Evolutionary conservation across 2,888 invertebrate genomes (phyloP).

Genomic region (Diarsia mendica): DNA sequence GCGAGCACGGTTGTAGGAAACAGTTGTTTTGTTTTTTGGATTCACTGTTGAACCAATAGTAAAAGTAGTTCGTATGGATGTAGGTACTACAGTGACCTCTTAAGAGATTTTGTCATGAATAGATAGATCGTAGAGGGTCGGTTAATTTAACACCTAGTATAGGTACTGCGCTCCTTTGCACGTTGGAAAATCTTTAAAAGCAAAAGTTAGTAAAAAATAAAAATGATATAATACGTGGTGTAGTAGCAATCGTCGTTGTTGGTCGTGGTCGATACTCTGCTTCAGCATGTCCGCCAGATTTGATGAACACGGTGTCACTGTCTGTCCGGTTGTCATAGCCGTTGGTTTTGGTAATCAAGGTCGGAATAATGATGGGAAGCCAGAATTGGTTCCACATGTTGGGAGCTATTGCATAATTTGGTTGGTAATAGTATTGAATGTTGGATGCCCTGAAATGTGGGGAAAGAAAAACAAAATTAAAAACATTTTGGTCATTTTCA

Average conservation of each 20-base stretch:
- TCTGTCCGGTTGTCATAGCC: constrained; percentile 51
- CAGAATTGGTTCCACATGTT: constrained; percentile 52
- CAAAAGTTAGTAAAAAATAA: too few relatives aligned
- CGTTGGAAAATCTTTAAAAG: too few relatives aligned
- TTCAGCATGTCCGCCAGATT: constrained; percentile 75
- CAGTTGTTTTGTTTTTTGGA: too few relatives aligned
- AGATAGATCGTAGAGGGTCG: too few relatives aligned
- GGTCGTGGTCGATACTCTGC: constrained; percentile 37
- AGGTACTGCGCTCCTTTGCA: too few relatives aligned
- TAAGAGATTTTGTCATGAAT: too few relatives aligned
- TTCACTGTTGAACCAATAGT: too few relatives aligned
- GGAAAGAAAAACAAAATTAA: neutral
- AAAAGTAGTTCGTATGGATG: too few relatives aligned
- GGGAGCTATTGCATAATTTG: neutral
- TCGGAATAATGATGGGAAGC: constrained; percentile 58
- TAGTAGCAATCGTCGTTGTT: neutral
- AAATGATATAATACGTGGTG: neutral
- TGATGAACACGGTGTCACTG: constrained; percentile 71
- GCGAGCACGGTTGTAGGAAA: too few relatives aligned
- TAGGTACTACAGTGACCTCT: too few relatives aligned
- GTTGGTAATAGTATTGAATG: neutral
- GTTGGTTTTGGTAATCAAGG: constrained; percentile 49
- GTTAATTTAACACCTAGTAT: too few relatives aligned
- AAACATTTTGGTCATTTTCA: too few relatives aligned
- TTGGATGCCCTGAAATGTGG: neutral